Evolutionary conservation across 2,797 vertebrate genomes (phyloP).

Genomic region (Syngnathus acus): DNA sequence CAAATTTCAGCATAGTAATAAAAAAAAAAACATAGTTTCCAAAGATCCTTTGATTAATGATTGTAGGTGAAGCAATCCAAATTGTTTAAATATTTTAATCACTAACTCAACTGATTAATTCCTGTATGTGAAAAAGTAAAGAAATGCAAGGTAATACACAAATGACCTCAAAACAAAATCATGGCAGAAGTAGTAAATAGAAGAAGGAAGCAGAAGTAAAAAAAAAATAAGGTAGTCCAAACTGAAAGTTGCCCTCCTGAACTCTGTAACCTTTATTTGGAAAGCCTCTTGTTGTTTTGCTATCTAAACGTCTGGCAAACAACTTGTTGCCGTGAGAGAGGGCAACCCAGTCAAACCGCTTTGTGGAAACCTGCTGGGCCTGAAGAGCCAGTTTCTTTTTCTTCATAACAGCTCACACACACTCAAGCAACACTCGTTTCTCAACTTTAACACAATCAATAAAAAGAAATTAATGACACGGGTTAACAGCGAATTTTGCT

Average conservation of each 20-base stretch:
- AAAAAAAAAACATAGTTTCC: neutral
- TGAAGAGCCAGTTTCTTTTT: slow-evolving; percentile 50
- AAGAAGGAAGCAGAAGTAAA: neutral
- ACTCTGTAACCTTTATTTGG: neutral
- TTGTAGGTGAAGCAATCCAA: neutral
- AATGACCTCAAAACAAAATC: neutral
- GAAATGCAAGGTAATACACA: too few relatives aligned
- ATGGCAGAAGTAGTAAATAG: neutral
- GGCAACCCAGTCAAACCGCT: slow-evolving; percentile 43
- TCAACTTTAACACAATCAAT: neutral
- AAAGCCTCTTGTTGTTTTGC: slow-evolving; percentile 15
- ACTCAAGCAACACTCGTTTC: slow-evolving; percentile 6
- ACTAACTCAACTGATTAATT: too few relatives aligned
- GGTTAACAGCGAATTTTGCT: too few relatives aligned
- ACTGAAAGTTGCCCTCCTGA: neutral
- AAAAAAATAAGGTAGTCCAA: too few relatives aligned
- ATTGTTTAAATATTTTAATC: neutral
- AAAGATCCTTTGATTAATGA: neutral
- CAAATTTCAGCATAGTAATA: neutral
- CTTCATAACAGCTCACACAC: neutral
- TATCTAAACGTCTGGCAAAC: slow-evolving; percentile 29
- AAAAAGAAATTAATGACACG: neutral
- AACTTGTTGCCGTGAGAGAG: slow-evolving; percentile 23
- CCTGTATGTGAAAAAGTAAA: neutral
- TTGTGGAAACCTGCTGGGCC: slow-evolving; percentile 53